Conservation (phyloP, 2,797 vertebrate species). For the Lycodopsis pacificus region DNA sequence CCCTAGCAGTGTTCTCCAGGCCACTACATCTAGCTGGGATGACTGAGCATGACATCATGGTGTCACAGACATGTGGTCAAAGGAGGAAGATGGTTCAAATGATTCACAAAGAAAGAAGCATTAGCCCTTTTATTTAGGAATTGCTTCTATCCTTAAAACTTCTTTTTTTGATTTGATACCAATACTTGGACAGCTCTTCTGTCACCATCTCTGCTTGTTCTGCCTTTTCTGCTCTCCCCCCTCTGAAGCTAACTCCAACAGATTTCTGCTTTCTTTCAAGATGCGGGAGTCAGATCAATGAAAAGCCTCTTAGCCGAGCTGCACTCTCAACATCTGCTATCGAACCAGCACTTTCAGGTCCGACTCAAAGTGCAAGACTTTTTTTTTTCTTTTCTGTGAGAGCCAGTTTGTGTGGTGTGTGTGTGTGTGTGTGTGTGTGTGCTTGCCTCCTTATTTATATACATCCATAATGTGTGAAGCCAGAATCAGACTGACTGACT, state of each 20-base stretch:
- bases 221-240: constrained; percentile 7
- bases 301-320: constrained; percentile 60
- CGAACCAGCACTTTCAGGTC: constrained; percentile 55
- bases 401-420: neutral
- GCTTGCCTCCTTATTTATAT: neutral
- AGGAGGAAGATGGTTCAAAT: no score
- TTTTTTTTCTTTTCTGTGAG: constrained; percentile 5
- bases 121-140: no score
- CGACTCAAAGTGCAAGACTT: constrained; percentile 47
- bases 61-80: no score
- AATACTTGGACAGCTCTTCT: neutral
- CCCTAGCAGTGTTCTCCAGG: no score
- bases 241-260: constrained; percentile 53
- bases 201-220: constrained; percentile 21
- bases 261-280: constrained; percentile 63
- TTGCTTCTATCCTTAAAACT: no score
- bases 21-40: no score
- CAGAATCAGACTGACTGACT: constrained; percentile 11
- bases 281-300: constrained; percentile 63
- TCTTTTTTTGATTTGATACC: no score
- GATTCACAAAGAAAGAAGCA: no score
- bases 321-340: constrained; percentile 61
- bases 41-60: no score
- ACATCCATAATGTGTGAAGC: neutral
- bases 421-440: neutral